Base-by-base conservation (phyloP, 2,113 vertebrate species). In the Megaleporinus macrocephalus region DNA sequence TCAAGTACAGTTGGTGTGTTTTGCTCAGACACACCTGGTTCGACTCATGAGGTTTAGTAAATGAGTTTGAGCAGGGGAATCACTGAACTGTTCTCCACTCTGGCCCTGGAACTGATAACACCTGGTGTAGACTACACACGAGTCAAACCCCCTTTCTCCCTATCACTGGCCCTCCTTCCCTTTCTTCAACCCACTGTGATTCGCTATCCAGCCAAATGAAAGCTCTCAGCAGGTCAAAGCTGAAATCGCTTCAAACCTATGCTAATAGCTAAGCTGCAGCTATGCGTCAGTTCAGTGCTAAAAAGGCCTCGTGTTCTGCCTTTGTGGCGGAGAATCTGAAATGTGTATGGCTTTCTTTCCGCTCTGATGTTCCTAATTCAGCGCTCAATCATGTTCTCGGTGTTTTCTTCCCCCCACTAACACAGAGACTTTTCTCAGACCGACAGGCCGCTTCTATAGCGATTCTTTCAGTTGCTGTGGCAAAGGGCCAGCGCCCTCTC, bases 361-460 rank as follows among this genome's bases (percentile, higher is more conserved):
- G 33, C n/a, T 16, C 14, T 57, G 30, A 59, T 78, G 49, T 55
- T 65, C 63, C 69, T 83, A 12, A 57, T 73, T 68, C 68, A 44
- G 30, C n/a, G 41, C 33, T 65, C 53, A 47, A 69, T 24, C 65
- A 83, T 47, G 76, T 66, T 73, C 81, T 53, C 29, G 36, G 1
- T 26, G 44, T 44, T 33, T 57, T 57, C 73, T 57, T 57, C 73
- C 57, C 65, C 11, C 24, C 72, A 71, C 49, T 36, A 57, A 76
- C 59, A 73, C 69, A 68, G 30, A 74, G 27, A 61, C 33, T 53
- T 88, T 90, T 90, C 86, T 87, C 85, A 73, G 36, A 87, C 84
- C 87, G 89, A 90, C 91, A 90, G 83, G 89, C 86, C 86, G 87
- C 86, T 89, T 90, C 88, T 83, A 90, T 85, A 82, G 83, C 70